Percentiles rank a stretch among this genome's conserved stretches.
phyloP scores from a whole-genome alignment of 2,113 vertebrate species.

The Colossoma macropomum region DNA sequence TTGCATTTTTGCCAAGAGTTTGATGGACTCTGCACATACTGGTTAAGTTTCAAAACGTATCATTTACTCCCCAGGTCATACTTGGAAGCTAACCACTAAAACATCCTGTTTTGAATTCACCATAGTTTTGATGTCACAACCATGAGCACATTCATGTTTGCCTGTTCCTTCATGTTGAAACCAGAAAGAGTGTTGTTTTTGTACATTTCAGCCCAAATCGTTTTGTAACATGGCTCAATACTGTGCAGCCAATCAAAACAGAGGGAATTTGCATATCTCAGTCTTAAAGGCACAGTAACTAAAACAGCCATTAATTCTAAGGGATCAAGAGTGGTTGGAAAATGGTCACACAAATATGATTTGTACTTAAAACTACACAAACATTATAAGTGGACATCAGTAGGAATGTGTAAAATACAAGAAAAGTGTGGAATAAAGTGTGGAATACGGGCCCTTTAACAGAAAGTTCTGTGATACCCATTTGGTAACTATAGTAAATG shows the following conservation, averaged over 20 bases:
- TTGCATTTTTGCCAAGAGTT: no score
- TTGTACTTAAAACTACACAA: no score
- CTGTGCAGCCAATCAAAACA: slow-evolving; percentile 4
- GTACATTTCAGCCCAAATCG: slow-evolving; percentile 33
- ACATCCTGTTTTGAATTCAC: not conserved
- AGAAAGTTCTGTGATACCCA: not conserved
- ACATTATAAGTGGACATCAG: not conserved
- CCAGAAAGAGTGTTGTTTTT: not conserved
- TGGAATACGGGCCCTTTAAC: not conserved
- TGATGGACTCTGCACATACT: no score
- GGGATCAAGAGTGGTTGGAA: not conserved
- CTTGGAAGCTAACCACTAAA: not conserved
- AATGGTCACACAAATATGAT: no score
- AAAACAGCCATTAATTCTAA: no score
- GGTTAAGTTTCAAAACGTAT: no score
- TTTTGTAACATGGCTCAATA: not conserved
- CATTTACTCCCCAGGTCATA: no score
- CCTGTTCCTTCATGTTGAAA: not conserved
- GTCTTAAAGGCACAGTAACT: no score
- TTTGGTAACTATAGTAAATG: not conserved
- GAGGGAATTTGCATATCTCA: not conserved
- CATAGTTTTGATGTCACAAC: not conserved
- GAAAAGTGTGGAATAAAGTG: not conserved
- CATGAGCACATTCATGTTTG: not conserved
- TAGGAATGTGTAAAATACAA: no score